phyloP scores from a whole-genome alignment of 2,888 invertebrate genomes.

The Bibio marci region DNA sequence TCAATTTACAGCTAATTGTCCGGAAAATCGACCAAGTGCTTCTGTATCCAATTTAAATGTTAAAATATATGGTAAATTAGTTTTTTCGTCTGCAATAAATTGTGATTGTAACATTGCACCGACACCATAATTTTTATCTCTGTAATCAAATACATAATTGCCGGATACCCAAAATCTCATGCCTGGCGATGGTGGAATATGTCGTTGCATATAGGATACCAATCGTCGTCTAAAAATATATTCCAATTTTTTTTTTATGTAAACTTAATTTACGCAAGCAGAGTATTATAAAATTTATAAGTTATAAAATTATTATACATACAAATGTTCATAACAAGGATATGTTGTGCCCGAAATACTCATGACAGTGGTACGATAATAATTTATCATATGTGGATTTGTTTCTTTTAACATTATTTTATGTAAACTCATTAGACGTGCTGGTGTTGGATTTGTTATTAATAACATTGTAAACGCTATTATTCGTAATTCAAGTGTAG shows the following conservation, averaged over 20 bases:
- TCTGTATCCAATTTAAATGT: conserved; percentile 38
- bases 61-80: conserved; percentile 45
- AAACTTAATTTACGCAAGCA: background rate
- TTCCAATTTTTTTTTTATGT: too few relatives aligned
- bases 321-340: conserved; percentile 49
- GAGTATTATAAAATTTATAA: too few relatives aligned
- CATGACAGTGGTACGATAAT: conserved; percentile 51
- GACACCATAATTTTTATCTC: conserved; percentile 41
- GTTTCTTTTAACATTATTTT: conserved; percentile 45
- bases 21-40: conserved; percentile 37
- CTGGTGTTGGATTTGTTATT: conserved; percentile 43
- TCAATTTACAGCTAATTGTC: conserved; percentile 33
- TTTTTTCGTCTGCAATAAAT: conserved; percentile 44
- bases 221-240: conserved; percentile 38
- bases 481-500: conserved; percentile 47
- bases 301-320: conserved; percentile 20
- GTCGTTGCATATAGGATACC: conserved; percentile 44
- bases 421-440: conserved; percentile 48
- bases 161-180: conserved; percentile 47
- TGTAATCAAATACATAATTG: conserved; percentile 51
- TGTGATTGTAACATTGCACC: conserved; percentile 41
- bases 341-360: conserved; percentile 48
- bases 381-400: conserved; percentile 46
- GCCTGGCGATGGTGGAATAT: conserved; percentile 38
- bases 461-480: conserved; percentile 46